Percentiles rank a stretch among this genome's conserved stretches.
Evolutionary conservation across 2,113 vertebrate species (phyloP).

Genomic region (Cariama cristata): DNA sequence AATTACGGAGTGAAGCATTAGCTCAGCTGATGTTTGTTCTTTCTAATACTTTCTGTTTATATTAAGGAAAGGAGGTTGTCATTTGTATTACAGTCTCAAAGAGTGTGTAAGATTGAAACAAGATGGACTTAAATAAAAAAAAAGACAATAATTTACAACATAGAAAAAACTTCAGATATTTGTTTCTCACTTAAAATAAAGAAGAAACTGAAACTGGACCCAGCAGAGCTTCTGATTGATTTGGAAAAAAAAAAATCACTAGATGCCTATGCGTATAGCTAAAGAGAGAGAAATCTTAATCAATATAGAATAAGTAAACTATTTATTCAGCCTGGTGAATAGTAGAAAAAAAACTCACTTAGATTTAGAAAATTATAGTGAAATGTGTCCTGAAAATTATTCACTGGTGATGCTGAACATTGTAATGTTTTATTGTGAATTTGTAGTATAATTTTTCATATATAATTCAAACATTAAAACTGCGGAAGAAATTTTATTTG

Average conservation of each 20-base stretch:
- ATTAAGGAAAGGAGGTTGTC: conserved; percentile 39
- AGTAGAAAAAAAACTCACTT: not conserved
- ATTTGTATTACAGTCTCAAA: conserved; percentile 36
- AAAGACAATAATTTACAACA: not conserved
- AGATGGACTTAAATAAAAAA: conserved; percentile 41
- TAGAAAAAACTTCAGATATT: not conserved
- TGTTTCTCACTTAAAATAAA: not conserved
- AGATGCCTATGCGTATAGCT: not conserved
- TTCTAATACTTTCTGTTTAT: conserved; percentile 59
- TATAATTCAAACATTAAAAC: not conserved
- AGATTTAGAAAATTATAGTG: not conserved
- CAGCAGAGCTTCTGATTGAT: not conserved
- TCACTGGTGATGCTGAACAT: not conserved
- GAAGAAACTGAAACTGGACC: not conserved
- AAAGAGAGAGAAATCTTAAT: not conserved
- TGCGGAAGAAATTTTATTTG: not conserved
- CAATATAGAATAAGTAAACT: not conserved
- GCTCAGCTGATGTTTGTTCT: conserved; percentile 59
- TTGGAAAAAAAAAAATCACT: conserved; percentile 1
- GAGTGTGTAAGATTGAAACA: conserved; percentile 58
- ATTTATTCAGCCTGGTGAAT: not conserved
- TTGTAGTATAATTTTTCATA: not conserved
- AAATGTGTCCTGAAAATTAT: not conserved
- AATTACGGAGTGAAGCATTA: not conserved
- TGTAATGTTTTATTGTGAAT: not conserved